These are phyloP conservation scores for Sinocyclocheilus rhinocerous DNA, from an alignment of 2,113 vertebrate species.

Conservation along the genomic window DNA sequence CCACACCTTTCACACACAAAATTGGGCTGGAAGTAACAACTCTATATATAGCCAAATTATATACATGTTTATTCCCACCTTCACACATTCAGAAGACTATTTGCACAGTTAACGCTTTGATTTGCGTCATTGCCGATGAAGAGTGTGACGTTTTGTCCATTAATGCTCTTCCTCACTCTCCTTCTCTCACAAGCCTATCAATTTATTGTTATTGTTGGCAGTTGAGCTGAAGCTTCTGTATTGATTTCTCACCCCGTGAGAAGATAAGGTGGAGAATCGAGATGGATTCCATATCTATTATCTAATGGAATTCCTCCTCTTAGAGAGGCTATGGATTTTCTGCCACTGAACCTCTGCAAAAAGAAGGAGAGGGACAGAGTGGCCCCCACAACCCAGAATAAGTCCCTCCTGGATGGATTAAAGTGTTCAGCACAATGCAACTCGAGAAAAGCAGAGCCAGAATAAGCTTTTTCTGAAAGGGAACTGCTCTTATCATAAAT, in stretches of 20 bases:
- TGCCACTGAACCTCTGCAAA: constrained; percentile 77
- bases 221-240: constrained; percentile 78
- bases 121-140: constrained; percentile 50
- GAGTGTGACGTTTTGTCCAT: constrained; percentile 49
- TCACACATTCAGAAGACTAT: constrained; percentile 29
- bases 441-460: constrained; percentile 66
- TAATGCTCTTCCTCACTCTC: constrained; percentile 57
- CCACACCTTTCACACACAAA: background rate
- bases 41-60: background rate
- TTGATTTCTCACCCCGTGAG: constrained; percentile 79
- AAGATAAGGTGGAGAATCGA: constrained; percentile 83
- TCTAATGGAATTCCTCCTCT: constrained; percentile 85
- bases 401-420: constrained; percentile 74
- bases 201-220: constrained; percentile 83
- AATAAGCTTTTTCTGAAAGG: constrained; percentile 64
- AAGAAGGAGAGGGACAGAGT: constrained; percentile 56
- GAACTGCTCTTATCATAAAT: constrained; percentile 73
- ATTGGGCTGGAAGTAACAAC: background rate
- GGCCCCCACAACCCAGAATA: constrained; percentile 66
- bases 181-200: constrained; percentile 71
- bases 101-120: constrained; percentile 55
- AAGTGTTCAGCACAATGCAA: constrained; percentile 70
- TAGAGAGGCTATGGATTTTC: constrained; percentile 84
- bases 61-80: background rate
- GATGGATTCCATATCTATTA: constrained; percentile 87